Base-by-base conservation (phyloP, 2,888 invertebrate species). In the Agrotis segetum region DNA sequence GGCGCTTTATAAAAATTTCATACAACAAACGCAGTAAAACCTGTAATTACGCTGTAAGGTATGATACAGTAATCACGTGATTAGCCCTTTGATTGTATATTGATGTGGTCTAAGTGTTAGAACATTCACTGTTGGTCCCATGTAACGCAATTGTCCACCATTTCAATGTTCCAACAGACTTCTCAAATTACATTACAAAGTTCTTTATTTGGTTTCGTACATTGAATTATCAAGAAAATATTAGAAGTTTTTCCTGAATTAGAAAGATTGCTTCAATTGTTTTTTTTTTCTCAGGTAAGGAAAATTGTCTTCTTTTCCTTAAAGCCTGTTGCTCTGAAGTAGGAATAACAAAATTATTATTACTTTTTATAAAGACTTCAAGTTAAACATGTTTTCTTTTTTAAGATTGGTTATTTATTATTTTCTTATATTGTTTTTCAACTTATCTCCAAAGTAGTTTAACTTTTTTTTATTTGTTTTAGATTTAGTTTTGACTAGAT, bases 131-230 rank as follows among this genome's bases (percentile, higher is more conserved):
- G 49, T 52, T 62, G 34, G 34, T 29, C 14, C n/a, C 2, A 21
- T n/a, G 40, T 55, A 63, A 63, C 21, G 16, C 24, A 71, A 71
- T 70, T 50, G n/a, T 47, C 40, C 2, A 16, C 19, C 24, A 67
- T 61, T 53, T 70, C 61, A 80, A 61, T 76, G 50, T 49, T 21
- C 11, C 11, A 60, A 9, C 56, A 13, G 55, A 60, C 52, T 67
- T 55, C 47, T 50, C 46, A 58, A 77, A 81, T 56, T 0, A 60
- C 66, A 77, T 81, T 59, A 56, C 61, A 19, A 84, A 83, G 56
- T 68, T 83, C 34, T 50, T 66, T 64, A 68, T 71, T 72, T 65
- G 55, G 44, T 66, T 40, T 64, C 68, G 74, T 53, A 77, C 83
- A 82, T 72, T 81, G 71, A 71, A 74, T 77, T 66, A 68, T 63